Evolutionary conservation across 2,113 vertebrate genomes (phyloP).

Genomic region (Pardalotus punctatus): DNA sequence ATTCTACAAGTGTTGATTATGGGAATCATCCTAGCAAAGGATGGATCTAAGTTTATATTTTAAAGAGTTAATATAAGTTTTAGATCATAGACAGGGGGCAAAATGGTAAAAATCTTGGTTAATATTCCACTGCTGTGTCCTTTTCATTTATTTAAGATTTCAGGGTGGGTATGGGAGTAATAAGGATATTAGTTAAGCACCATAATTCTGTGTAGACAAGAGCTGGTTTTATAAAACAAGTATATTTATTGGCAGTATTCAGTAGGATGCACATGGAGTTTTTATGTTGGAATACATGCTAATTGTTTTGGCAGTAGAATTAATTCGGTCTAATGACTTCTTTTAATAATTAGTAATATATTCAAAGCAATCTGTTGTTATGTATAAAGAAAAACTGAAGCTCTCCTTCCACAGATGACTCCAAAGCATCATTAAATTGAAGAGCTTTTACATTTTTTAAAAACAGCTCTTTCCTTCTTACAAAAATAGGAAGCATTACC

Average conservation of each 20-base stretch:
- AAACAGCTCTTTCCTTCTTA: background rate
- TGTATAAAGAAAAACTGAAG: slow-evolving; percentile 18
- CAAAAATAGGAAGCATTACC: background rate
- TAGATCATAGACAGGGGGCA: background rate
- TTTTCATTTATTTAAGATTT: background rate
- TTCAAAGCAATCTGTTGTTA: slow-evolving; percentile 46
- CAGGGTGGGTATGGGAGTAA: background rate
- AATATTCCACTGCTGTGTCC: background rate
- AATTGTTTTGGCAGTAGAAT: slow-evolving; percentile 35
- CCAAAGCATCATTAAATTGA: background rate
- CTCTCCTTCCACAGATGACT: slow-evolving; percentile 3
- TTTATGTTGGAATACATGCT: slow-evolving; percentile 3
- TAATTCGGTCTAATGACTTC: slow-evolving; percentile 23
- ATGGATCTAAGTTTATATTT: background rate
- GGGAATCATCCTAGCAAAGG: background rate
- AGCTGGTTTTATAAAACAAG: background rate
- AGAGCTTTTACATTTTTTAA: background rate
- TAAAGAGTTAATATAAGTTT: background rate
- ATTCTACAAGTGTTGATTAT: background rate
- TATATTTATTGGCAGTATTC: background rate
- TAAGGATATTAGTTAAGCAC: background rate
- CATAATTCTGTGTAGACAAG: background rate
- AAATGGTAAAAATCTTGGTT: background rate
- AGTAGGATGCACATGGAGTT: background rate
- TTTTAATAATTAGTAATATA: slow-evolving; percentile 39